These are phyloP conservation scores for Puffinus mauretanicus DNA, from an alignment of 2,113 vertebrate species.

Conservation along the genomic window DNA sequence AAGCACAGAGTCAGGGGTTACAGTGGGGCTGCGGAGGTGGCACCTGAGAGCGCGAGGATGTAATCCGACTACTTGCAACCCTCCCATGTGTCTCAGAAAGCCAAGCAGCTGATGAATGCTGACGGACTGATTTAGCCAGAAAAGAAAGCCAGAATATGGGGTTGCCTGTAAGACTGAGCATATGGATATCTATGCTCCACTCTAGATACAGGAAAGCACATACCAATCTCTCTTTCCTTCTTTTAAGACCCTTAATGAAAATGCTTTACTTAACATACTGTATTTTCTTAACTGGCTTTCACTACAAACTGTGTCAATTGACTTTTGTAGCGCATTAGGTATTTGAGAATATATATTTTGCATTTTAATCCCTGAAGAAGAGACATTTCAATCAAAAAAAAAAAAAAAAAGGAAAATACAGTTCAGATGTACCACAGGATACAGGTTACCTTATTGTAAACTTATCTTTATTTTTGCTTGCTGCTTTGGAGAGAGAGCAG, in stretches of 20 bases:
- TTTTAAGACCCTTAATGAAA: not conserved
- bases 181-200: not conserved
- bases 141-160: not conserved
- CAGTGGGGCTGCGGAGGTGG: not conserved
- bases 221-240: not conserved
- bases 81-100: not conserved
- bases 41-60: fast-evolving
- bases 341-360: not conserved
- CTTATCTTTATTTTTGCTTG: not conserved
- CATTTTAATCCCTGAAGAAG: not conserved
- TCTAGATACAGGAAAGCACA: not conserved
- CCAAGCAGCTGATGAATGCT: not conserved
- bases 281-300: not conserved
- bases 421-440: constrained; percentile 11
- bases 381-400: not conserved
- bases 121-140: not conserved
- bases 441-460: not conserved
- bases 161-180: not conserved
- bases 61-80: not conserved
- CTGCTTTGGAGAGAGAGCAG: not conserved
- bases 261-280: not conserved
- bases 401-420: not conserved
- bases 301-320: not conserved
- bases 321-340: not conserved
- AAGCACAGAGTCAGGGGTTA: constrained; percentile 51